Evolutionary conservation across 2,797 vertebrate species (phyloP).

Genomic region (Trematomus bernacchii): DNA sequence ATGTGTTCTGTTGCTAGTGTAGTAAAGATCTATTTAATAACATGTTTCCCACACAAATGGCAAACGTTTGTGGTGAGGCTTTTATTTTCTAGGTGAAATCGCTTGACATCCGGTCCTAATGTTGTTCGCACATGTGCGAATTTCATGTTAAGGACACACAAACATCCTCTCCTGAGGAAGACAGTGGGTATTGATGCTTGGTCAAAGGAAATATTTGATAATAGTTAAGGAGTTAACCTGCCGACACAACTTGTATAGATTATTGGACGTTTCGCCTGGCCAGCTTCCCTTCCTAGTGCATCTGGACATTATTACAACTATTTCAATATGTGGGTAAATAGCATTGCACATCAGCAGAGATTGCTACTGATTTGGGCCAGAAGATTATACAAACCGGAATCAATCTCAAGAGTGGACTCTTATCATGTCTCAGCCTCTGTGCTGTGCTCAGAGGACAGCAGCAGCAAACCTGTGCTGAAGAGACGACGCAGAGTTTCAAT

Average conservation of each 20-base stretch:
- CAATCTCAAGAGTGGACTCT: constrained; percentile 10
- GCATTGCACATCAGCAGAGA: constrained; percentile 26
- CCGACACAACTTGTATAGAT: not conserved
- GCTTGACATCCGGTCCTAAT: constrained; percentile 8
- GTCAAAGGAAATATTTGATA: not conserved
- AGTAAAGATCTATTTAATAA: not conserved
- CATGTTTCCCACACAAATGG: not conserved
- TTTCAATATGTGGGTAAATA: constrained; percentile 49
- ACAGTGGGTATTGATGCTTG: rapidly evolving
- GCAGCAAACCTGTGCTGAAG: constrained; percentile 33
- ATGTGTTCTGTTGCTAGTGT: not conserved
- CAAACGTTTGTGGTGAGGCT: not conserved
- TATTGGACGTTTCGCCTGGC: not conserved
- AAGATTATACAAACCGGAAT: not conserved
- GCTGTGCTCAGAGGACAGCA: constrained; percentile 62
- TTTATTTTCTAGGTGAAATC: constrained; percentile 53
- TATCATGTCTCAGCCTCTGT: constrained; percentile 75
- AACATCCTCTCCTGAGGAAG: rapidly evolving
- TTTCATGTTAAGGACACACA: not conserved
- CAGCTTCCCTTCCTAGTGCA: not conserved
- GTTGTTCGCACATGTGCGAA: constrained; percentile 8
- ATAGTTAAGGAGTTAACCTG: not conserved
- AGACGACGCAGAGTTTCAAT: constrained; percentile 32
- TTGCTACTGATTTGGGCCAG: constrained; percentile 13
- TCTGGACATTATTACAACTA: not conserved